Percentiles rank a stretch among this genome's conserved stretches.
phyloP scores from a whole-genome alignment of 1,140 invertebrate species.

The Semibalanus balanoides region DNA sequence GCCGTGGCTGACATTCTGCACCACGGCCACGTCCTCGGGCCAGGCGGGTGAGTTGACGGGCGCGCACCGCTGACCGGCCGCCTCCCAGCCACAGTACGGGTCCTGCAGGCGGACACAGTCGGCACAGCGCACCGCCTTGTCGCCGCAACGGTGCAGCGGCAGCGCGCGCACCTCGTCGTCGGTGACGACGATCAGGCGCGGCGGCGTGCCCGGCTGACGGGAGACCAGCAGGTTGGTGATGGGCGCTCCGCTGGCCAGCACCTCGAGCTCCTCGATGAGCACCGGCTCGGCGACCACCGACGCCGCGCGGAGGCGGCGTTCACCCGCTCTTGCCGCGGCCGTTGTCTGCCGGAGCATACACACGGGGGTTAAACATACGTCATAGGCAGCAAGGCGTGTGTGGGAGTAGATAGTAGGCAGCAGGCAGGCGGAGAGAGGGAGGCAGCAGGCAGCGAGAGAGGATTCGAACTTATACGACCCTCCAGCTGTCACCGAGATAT shows the following conservation, averaged over 20 bases:
- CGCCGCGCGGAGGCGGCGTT: conserved; percentile 42
- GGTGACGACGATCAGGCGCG: conserved; percentile 73
- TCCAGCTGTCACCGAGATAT: too few relatives aligned
- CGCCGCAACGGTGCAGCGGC: conserved; percentile 64
- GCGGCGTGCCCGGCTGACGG: conserved; percentile 27
- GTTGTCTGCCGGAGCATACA: conserved; percentile 31
- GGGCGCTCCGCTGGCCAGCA: conserved; percentile 44
- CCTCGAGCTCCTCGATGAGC: conserved; percentile 70
- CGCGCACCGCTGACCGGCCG: conserved; percentile 53
- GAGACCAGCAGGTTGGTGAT: conserved; percentile 56
- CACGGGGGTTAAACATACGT: too few relatives aligned
- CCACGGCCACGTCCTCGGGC: conserved; percentile 33
- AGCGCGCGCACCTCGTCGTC: conserved; percentile 71
- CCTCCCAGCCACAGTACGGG: conserved; percentile 94
- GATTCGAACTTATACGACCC: too few relatives aligned
- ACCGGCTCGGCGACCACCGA: conserved; percentile 48
- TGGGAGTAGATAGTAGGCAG: too few relatives aligned
- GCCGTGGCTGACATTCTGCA: conserved; percentile 63
- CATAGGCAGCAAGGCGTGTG: too few relatives aligned
- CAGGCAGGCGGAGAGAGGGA: too few relatives aligned
- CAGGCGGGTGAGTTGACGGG: conserved; percentile 29
- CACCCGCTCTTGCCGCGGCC: conserved; percentile 37
- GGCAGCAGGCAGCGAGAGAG: too few relatives aligned
- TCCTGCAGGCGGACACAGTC: conserved; percentile 86
- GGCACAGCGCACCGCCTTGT: conserved; percentile 35